Base-by-base conservation (phyloP, 2,797 vertebrate species). In the Furcifer pardalis region DNA sequence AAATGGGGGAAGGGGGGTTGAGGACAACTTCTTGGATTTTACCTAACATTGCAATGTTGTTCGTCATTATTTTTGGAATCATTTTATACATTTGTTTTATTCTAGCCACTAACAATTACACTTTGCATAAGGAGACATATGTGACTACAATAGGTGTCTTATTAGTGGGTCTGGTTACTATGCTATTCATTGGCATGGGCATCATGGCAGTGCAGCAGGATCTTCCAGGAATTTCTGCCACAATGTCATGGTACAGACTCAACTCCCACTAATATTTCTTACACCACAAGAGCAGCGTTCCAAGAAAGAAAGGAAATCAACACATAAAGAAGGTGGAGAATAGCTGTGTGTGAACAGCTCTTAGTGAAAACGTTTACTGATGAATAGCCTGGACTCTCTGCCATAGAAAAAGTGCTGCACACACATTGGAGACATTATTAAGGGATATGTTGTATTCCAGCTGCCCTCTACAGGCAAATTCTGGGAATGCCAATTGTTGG, bases 391-490 rank as follows among this genome's bases (percentile, higher is more conserved):
- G 84, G 87, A 32, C 56, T 79, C 2, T 7, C 19, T 46, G 77
- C 56, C 0, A 59, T 60, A 90, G 81, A 40, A 66, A 49, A 88
- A 15, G 63, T 15, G 21, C 1, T 42, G 4, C 35, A 15, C 87
- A 84, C 44, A 62, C 32, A 44, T 59, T 35, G 30, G 37, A 23
- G 49, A 56, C 35, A 83, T 79, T 49, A 62, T 59, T 56, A 65
- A 52, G 5, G 86, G 84, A 85, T 69, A 90, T 77, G 81, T 49
- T 62, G 46, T 85, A 89, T 82, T 82, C 71, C 82, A 79, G 9
- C 91, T 93, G 93, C 91, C 92, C 92, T 93, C 92, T 93, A 91
- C 82, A 92, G 93, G 89, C 86, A 88, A 92, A 92, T 82, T 65
- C 79, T 76, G 76, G 89, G 56, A 93, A 90, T 89, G 88, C 88